A percentile compares a stretch with the other conserved stretches of the same genome.
These are phyloP conservation scores for Percopsis omiscomaycus DNA, from an alignment of 2,797 vertebrate species.

Conservation along the genomic window DNA sequence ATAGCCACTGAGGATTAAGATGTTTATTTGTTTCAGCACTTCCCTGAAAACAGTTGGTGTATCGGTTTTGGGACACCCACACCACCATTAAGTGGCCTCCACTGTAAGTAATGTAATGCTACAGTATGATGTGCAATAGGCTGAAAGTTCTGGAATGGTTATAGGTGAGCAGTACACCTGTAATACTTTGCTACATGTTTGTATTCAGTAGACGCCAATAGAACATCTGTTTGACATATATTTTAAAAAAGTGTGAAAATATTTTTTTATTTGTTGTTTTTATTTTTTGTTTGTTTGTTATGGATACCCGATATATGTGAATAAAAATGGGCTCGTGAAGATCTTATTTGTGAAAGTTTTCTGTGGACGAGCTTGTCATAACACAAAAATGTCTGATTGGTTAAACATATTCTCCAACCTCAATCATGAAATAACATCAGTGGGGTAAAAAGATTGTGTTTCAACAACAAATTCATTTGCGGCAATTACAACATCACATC, in stretches of 20 bases:
- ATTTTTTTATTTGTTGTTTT: not conserved
- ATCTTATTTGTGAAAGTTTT: constrained; percentile 65
- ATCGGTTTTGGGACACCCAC: constrained; percentile 3
- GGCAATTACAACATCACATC: constrained; percentile 34
- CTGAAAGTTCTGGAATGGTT: not conserved
- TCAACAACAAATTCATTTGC: constrained; percentile 33
- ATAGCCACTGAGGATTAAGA: constrained; percentile 11
- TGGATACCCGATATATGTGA: constrained; percentile 34
- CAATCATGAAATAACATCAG: constrained; percentile 41
- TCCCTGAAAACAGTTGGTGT: not conserved
- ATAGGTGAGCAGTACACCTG: not conserved
- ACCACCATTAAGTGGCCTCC: constrained; percentile 4
- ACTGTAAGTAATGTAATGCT: constrained; percentile 49
- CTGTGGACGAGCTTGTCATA: constrained; percentile 50
- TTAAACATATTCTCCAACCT: constrained; percentile 55
- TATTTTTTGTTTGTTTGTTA: not conserved
- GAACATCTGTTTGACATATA: too few relatives aligned
- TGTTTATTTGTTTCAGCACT: constrained; percentile 37
- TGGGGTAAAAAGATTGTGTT: constrained; percentile 31
- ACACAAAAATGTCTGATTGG: constrained; percentile 53
- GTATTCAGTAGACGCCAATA: too few relatives aligned
- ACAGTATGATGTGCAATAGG: not conserved
- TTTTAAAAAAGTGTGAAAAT: not conserved
- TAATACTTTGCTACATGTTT: too few relatives aligned
- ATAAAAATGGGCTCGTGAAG: constrained; percentile 31